Base-by-base conservation (phyloP, 2,113 vertebrate genomes). In the Peromyscus leucopus region DNA sequence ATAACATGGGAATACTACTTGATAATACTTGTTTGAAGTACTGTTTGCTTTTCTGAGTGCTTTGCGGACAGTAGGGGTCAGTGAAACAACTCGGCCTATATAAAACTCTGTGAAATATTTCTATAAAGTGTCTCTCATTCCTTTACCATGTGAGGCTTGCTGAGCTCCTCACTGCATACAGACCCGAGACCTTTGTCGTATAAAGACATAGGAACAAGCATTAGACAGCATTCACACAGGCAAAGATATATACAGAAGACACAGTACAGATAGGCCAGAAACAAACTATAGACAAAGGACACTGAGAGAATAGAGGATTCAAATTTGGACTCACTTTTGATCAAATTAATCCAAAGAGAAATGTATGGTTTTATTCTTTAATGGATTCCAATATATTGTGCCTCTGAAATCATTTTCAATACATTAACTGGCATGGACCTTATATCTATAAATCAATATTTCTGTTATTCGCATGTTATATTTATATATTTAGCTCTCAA, bases 401-500 rank as follows among this genome's bases (percentile, higher is more conserved):
- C 19, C 21, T 75, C n/a, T 42, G 21, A 75, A 39, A 39, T 75
- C 8, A 75, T 75, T 24, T 39, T 75, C 12, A 75, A 11, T 75
- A 9, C 9, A 75, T 75, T 75, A 42, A 75, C 16, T 75, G n/a
- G 3, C 36, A 71, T 0, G 82, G 31, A 0, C 5, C 33, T 5
- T 89, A 89, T 65, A 31, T 85, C 2, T 19, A 79, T 65, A 92
- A 91, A 83, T n/a, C 2, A 90, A 2, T 76, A 61, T 42, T 86
- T 57, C 21, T 59, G 3, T 83, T 63, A 82, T 94, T 93, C 13
- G 69, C 9, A 74, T n/a, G 42, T 21, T 80, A 16, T 84, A 88
- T 86, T 72, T 8, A 79, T 42, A 91, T 76, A n/a, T 7, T 95
- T 33, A 93, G 2, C 72, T 92, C 46, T 95, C 11, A 92, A 57